Percentiles rank a stretch among this genome's conserved stretches.
Evolutionary conservation across 2,888 invertebrate species (phyloP).

Genomic region (Drosophila mayaguana): DNA sequence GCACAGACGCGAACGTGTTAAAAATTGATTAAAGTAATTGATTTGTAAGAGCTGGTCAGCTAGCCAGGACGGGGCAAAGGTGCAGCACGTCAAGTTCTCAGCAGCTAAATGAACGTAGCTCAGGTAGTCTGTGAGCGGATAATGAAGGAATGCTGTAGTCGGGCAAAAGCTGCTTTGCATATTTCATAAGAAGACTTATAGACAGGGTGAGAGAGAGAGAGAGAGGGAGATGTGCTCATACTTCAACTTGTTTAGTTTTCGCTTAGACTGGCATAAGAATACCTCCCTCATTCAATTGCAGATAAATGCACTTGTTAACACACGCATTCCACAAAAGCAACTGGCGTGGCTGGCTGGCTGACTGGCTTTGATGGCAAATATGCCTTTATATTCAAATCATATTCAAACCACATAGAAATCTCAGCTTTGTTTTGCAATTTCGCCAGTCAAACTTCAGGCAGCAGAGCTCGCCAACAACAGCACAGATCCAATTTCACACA

Average conservation of each 20-base stretch:
- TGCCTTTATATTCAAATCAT: constrained; percentile 58
- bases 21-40: constrained; percentile 79
- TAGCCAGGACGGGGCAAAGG: too few species aligned
- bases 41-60: constrained; percentile 55
- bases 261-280: not conserved
- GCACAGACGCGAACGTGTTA: constrained; percentile 70
- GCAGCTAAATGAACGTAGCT: not conserved
- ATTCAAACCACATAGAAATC: constrained; percentile 68
- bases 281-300: constrained; percentile 14
- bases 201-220: constrained; percentile 10
- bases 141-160: constrained; percentile 30
- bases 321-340: constrained; percentile 34
- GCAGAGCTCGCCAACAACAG: constrained; percentile 31
- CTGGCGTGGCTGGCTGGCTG: not conserved
- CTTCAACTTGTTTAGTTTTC: not conserved
- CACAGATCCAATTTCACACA: constrained; percentile 66
- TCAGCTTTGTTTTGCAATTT: constrained; percentile 59
- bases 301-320: constrained; percentile 20
- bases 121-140: constrained; percentile 37
- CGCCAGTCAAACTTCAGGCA: constrained; percentile 51
- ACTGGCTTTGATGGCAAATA: constrained; percentile 43
- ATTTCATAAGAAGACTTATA: constrained; percentile 24
- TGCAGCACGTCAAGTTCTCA: too few species aligned
- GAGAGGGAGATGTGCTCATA: constrained; percentile 27
- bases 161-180: constrained; percentile 29